Conservation (phyloP, 1,140 invertebrate genomes). For the Rhizoglyphus robini region DNA sequence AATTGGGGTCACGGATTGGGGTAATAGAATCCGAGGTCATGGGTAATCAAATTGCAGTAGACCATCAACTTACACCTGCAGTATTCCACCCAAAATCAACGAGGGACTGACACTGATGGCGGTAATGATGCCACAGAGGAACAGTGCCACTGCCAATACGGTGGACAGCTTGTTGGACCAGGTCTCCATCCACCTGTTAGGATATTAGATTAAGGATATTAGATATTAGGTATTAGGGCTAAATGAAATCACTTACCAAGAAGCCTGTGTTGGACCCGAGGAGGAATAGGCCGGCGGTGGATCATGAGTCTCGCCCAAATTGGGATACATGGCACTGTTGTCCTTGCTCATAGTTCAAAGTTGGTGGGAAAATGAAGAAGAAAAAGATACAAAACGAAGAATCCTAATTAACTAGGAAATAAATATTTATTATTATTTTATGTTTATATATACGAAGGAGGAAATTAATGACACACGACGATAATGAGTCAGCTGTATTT, state of each 20-base stretch:
- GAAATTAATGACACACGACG: too few species aligned
- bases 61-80: not conserved
- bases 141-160: not conserved
- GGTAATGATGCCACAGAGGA: not conserved
- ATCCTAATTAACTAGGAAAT: too few species aligned
- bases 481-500: too few species aligned
- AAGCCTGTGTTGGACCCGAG: not conserved
- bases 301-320: not conserved
- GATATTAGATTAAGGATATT: not conserved
- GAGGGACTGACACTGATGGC: not conserved
- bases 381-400: too few species aligned
- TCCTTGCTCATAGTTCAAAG: too few species aligned
- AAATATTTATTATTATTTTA: too few species aligned
- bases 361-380: too few species aligned
- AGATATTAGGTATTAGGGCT: not conserved
- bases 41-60: not conserved
- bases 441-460: too few species aligned
- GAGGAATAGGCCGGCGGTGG: too few species aligned
- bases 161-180: not conserved
- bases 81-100: not conserved
- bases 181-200: too few species aligned
- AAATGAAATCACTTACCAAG: not conserved
- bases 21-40: too few species aligned
- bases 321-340: slow-evolving; percentile 8
- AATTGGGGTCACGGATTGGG: too few species aligned